Base-by-base conservation (phyloP, 1,140 invertebrate species). In the Lycorma delicatula region DNA sequence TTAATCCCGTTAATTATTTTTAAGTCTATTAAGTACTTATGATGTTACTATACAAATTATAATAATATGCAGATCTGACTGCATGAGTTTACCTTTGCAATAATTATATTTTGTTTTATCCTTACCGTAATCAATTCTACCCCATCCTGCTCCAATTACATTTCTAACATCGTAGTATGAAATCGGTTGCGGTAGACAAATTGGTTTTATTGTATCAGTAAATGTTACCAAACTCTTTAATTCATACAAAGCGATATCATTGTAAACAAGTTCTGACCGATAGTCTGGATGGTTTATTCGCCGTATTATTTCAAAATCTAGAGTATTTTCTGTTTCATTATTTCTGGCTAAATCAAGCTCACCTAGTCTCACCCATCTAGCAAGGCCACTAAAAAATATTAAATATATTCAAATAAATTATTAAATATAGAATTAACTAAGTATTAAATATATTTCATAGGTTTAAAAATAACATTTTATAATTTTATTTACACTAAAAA, bases 241-340 rank as follows among this genome's bases (percentile, higher is more conserved):
- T 60, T 76, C 72, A 1, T 84, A 59, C 1, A 85, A 58, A 2
- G 76, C 81, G 38, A 86, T 82, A 58, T 87, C 84, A 59, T 81
- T 71, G 58, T 85, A 83, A 47, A 77, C 46, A 3, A 29, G 29
- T 25, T 61, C 53, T 3, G 70, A 51, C 31, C 60, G 64, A 60
- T 76, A 79, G 11, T 72, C 50, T 1, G 76, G 77, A 69, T 80
- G 77, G 13, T 64, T 60, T 6, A 73, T 71, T 3, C 75, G 69
- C 29, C 63, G 62, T 13, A 64, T 46, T 5, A 79, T 75, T 20
- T 53, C 23, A 25, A 64, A 64, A 20, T 66, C 60, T 29, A 61
- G 56, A 6, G 63, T 55, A 3, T 31, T 53, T 25, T 60, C 62
- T 38, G 63, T 62, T 16, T 70, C 66, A 0, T 46, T 47, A 22